These are phyloP conservation scores for Pangasianodon hypophthalmus DNA, from an alignment of 2,113 vertebrate species.

Conservation along the genomic window DNA sequence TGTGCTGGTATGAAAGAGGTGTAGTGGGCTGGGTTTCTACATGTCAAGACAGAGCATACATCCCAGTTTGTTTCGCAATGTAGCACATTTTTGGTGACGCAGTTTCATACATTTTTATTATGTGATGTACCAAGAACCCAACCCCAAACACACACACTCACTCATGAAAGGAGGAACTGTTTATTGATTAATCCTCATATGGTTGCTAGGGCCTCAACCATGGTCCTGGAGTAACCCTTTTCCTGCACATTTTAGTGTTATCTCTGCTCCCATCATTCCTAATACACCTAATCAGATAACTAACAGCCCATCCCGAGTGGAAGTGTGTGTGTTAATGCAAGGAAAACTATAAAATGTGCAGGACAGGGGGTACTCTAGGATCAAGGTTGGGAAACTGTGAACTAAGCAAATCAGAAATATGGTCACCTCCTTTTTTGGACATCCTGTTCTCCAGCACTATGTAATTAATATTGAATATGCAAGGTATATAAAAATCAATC, in stretches of 20 bases:
- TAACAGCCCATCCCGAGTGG: neutral
- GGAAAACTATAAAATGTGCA: neutral
- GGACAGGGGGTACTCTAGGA: neutral
- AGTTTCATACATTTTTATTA: neutral
- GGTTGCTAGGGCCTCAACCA: neutral
- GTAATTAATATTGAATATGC: neutral
- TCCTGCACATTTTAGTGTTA: neutral
- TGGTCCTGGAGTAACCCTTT: neutral
- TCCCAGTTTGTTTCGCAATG: constrained; percentile 23
- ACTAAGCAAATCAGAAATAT: neutral
- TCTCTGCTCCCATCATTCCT: neutral
- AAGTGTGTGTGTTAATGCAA: neutral
- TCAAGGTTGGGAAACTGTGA: neutral
- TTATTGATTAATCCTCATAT: neutral
- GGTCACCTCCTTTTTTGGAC: neutral
- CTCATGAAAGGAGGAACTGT: neutral
- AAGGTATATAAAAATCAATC: too few relatives aligned
- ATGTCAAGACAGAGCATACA: constrained; percentile 39
- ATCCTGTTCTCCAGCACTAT: neutral
- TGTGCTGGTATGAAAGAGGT: constrained; percentile 34
- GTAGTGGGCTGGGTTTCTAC: constrained; percentile 27
- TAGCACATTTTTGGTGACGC: constrained; percentile 27
- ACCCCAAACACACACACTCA: constrained; percentile 19
- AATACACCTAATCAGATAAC: neutral
- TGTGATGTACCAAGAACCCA: neutral